Evolutionary conservation across 2,797 vertebrate species (phyloP).

Genomic region (Macroramphosus scolopax): DNA sequence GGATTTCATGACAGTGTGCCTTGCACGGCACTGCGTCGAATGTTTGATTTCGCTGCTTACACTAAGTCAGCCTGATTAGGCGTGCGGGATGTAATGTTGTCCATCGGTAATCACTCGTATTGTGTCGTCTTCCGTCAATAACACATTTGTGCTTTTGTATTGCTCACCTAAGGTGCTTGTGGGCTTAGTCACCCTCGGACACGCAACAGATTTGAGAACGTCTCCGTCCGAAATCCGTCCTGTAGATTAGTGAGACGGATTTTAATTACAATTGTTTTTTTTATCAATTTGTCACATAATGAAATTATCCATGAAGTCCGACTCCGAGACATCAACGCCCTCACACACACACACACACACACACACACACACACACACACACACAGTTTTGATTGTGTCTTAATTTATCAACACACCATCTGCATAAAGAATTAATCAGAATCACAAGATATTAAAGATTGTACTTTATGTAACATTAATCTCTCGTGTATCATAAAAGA

Average conservation of each 20-base stretch:
- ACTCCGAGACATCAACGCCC: too few relatives aligned
- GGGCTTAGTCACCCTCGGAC: constrained; percentile 44
- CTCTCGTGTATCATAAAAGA: constrained; percentile 65
- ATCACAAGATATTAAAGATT: constrained; percentile 66
- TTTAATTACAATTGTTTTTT: constrained; percentile 13
- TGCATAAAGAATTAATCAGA: constrained; percentile 68
- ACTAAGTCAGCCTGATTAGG: constrained; percentile 57
- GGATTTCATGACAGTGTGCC: constrained; percentile 39
- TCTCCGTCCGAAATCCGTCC: constrained; percentile 2
- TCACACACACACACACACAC: too few relatives aligned
- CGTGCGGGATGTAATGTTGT: constrained; percentile 30
- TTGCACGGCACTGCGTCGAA: too few relatives aligned
- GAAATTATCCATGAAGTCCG: too few relatives aligned
- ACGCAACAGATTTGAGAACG: constrained; percentile 30
- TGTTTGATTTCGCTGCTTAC: constrained; percentile 44
- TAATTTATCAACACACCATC: constrained; percentile 50
- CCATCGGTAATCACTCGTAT: constrained; percentile 30
- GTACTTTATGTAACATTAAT: constrained; percentile 67
- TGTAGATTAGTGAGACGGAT: constrained; percentile 20
- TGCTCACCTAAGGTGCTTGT: constrained; percentile 42
- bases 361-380: too few relatives aligned
- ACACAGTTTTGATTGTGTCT: constrained; percentile 29
- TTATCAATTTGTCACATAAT: background rate
- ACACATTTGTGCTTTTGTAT: constrained; percentile 53
- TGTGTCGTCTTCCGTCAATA: constrained; percentile 37